These are phyloP conservation scores for Acinonyx jubatus DNA, from an alignment of 2,113 vertebrate genomes.

Conservation along the genomic window DNA sequence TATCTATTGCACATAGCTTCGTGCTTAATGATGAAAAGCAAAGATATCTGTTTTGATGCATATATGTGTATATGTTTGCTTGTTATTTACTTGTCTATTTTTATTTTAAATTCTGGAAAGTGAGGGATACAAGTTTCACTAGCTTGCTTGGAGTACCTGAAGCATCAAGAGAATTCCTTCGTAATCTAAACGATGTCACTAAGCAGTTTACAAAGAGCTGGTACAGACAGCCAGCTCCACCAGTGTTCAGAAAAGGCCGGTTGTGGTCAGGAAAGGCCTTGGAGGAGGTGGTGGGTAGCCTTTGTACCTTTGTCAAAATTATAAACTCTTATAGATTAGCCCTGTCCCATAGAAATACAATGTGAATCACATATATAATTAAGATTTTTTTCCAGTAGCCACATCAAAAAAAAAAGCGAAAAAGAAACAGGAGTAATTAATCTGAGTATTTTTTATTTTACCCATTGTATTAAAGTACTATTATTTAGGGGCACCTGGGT, in stretches of 20 bases:
- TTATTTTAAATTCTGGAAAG: not conserved
- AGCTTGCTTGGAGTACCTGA: not conserved
- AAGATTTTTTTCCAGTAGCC: not conserved
- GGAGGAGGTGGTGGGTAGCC: not conserved
- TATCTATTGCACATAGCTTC: too few species aligned
- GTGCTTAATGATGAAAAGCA: not conserved
- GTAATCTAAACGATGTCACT: not conserved
- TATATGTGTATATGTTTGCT: not conserved
- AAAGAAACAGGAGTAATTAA: not conserved
- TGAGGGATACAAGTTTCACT: not conserved
- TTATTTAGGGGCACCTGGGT: too few species aligned
- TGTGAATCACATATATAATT: not conserved
- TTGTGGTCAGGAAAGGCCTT: not conserved
- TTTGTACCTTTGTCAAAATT: not conserved
- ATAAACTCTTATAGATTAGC: not conserved
- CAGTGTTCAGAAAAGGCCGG: too few species aligned
- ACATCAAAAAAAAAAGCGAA: not conserved
- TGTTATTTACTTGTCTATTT: not conserved
- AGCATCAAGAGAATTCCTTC: not conserved
- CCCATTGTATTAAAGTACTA: not conserved
- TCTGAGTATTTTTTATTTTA: slow-evolving; percentile 17
- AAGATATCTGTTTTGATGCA: not conserved
- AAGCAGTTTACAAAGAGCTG: not conserved
- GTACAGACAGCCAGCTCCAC: not conserved
- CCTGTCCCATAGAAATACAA: not conserved